Conservation (phyloP, 2,888 invertebrate species). For the Ctenicera cuprea region DNA sequence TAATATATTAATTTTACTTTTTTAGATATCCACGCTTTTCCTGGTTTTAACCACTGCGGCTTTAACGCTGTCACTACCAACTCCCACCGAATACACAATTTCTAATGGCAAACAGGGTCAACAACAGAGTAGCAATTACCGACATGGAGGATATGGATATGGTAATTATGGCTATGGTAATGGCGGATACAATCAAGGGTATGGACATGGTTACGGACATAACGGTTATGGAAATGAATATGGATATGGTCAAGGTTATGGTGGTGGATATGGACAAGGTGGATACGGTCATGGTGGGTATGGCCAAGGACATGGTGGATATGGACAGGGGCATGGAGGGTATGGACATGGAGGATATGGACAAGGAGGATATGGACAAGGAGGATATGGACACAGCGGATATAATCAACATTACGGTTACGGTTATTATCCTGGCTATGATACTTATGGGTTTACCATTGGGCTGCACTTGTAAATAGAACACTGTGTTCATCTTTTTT, state of each 20-base stretch:
- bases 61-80: neutral
- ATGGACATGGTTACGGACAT: neutral
- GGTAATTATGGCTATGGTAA: no score
- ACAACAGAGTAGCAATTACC: neutral
- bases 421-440: neutral
- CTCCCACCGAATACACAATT: neutral
- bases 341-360: neutral
- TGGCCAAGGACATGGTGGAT: slow-evolving; percentile 33
- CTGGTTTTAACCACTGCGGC: neutral
- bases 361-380: neutral
- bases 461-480: no score
- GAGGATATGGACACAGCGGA: neutral
- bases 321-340: slow-evolving; percentile 30
- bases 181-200: neutral
- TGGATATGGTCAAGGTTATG: no score
- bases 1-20: neutral
- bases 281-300: slow-evolving; percentile 37
- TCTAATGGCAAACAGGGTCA: neutral
- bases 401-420: neutral
- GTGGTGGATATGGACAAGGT: no score
- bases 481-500: no score
- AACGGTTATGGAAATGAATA: slow-evolving; percentile 32
- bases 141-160: neutral
- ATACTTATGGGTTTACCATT: neutral
- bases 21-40: neutral